phyloP scores from a whole-genome alignment of 2,113 vertebrate species.

The Esox niger region DNA sequence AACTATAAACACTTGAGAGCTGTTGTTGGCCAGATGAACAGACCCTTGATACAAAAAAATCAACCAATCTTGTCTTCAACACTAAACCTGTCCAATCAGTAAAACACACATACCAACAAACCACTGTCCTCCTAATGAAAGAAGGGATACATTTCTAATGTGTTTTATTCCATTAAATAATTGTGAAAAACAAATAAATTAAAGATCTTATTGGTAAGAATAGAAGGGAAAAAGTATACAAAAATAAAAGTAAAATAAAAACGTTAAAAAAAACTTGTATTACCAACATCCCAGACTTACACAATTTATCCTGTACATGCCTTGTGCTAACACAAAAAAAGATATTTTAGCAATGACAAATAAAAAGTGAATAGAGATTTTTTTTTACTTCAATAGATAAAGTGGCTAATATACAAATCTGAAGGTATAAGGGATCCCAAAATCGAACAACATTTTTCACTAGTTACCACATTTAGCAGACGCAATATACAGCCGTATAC shows the following conservation, averaged over 20 bases:
- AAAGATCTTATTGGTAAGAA: too few species aligned
- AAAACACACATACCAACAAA: constrained; percentile 28
- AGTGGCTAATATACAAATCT: constrained; percentile 78
- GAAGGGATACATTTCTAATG: constrained; percentile 34
- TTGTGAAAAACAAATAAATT: constrained; percentile 56
- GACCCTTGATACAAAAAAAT: too few species aligned
- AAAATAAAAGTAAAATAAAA: constrained; percentile 56
- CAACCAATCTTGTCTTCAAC: background rate
- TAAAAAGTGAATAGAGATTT: constrained; percentile 36
- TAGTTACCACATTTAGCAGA: constrained; percentile 78
- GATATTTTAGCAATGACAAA: constrained; percentile 54
- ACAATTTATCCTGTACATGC: constrained; percentile 79
- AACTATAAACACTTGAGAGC: background rate
- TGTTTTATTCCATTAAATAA: constrained; percentile 44
- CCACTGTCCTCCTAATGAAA: constrained; percentile 30
- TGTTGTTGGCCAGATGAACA: too few species aligned
- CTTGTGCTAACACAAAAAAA: constrained; percentile 62
- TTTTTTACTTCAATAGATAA: constrained; percentile 55
- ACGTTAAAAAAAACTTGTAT: constrained; percentile 46
- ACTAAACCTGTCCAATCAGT: constrained; percentile 22
- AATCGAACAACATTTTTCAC: constrained; percentile 76
- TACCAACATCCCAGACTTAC: constrained; percentile 69
- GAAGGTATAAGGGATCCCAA: constrained; percentile 69
- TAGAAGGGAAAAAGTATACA: constrained; percentile 37
- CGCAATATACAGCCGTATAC: constrained; percentile 74